Evolutionary conservation across 2,113 vertebrate species (phyloP).

Genomic region (Hiodon alosoides): DNA sequence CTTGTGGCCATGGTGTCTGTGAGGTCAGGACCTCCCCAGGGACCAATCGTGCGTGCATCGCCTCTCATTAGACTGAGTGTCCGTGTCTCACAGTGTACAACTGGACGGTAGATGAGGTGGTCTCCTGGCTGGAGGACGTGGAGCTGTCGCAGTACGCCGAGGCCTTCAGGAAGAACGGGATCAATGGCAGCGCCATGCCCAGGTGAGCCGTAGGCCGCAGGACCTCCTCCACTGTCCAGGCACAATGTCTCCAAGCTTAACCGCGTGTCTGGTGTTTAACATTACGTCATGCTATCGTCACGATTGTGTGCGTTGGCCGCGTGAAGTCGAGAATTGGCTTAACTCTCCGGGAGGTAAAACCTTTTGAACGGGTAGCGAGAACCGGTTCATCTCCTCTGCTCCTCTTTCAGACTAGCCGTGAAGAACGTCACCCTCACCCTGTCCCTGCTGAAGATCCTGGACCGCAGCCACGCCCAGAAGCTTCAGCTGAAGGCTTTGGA

Average conservation of each 20-base stretch:
- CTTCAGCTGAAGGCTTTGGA: constrained; percentile 91
- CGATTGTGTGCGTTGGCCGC: no score
- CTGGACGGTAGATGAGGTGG: constrained; percentile 82
- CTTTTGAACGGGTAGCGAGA: not conserved
- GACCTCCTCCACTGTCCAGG: no score
- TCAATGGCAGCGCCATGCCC: constrained; percentile 82
- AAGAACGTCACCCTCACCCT: constrained; percentile 79
- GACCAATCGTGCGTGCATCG: no score
- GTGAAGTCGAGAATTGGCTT: no score
- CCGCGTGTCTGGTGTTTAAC: no score
- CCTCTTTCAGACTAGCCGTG: constrained; percentile 73
- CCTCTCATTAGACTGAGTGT: constrained; percentile 15
- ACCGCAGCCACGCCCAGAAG: constrained; percentile 86
- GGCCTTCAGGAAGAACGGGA: constrained; percentile 73
- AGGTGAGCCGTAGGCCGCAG: constrained; percentile 58
- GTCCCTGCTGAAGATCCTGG: constrained; percentile 75
- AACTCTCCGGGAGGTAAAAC: no score
- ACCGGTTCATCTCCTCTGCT: not conserved
- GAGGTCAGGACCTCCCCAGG: no score
- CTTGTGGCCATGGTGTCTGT: no score
- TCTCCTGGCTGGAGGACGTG: constrained; percentile 79
- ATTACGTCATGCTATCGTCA: no score
- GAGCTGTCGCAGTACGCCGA: constrained; percentile 85
- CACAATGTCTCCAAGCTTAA: no score
- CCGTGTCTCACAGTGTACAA: constrained; percentile 73